Evolutionary conservation across 1,140 invertebrate genomes (phyloP).

Genomic region (Pseudomyrmex dendroicus): DNA sequence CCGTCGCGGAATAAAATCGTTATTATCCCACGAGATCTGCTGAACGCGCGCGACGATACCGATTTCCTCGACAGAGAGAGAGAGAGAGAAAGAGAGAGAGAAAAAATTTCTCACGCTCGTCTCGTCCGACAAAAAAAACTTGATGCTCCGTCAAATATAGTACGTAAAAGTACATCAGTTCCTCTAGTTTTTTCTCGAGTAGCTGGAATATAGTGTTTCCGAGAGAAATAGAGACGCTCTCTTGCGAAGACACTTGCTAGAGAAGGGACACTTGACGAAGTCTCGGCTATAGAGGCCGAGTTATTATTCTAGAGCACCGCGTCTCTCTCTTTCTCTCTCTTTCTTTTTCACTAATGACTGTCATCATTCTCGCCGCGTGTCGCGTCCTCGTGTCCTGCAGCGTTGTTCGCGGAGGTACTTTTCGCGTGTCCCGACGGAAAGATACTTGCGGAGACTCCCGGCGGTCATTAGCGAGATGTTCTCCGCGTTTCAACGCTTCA

Average conservation of each 20-base stretch:
- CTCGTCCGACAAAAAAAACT: slow-evolving; percentile 6
- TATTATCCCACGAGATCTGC: slow-evolving; percentile 39
- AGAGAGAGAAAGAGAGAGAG: too few species aligned
- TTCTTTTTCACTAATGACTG: slow-evolving; percentile 68
- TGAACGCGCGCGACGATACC: background rate
- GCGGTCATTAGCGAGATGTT: slow-evolving; percentile 66
- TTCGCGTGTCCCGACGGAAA: slow-evolving; percentile 62
- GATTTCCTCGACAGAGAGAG: background rate
- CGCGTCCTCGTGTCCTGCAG: slow-evolving; percentile 59
- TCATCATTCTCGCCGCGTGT: slow-evolving; percentile 70
- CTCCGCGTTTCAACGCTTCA: slow-evolving; percentile 52
- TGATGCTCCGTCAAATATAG: background rate
- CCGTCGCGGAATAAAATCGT: slow-evolving; percentile 29
- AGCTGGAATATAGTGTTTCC: background rate
- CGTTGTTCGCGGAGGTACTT: slow-evolving; percentile 63
- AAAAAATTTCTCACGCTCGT: slow-evolving; percentile 22
- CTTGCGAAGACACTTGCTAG: background rate
- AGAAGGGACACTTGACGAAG: background rate
- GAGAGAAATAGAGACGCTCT: slow-evolving; percentile 3
- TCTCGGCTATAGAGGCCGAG: slow-evolving; percentile 23
- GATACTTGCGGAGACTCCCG: slow-evolving; percentile 60
- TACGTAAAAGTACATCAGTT: slow-evolving; percentile 20
- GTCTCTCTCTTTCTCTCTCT: slow-evolving; percentile 64
- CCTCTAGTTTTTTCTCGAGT: slow-evolving; percentile 29
- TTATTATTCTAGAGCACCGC: slow-evolving; percentile 64